Evolutionary conservation across 2,888 invertebrate species (phyloP), one percentile per base, ranked within the genome.

Genomic region (Ochropacha duplaris): DNA sequence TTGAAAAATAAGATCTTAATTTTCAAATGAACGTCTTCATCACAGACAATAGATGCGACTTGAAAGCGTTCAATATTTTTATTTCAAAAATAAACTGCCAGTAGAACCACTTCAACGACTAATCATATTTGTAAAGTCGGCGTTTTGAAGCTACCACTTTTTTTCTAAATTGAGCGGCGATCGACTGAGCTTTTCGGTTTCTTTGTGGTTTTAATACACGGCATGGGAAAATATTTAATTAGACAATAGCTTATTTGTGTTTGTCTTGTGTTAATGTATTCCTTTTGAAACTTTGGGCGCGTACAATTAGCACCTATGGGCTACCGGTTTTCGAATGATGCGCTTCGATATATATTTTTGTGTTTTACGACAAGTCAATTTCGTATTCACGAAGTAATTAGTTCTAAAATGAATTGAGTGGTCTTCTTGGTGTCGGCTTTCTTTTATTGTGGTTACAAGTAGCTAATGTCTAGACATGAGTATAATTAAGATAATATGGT

Each of bases 151-250:
- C 57, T 61, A 60, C 51, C 55, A 60, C 57, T 59, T 71, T 70
- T n/a, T 73, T 79, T 73, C 79, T 71, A 73, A 76, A 81, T 80
- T 74, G 78, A 78, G 81, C 84, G 81, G 81, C 78, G 67, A 77
- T 71, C 63, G 73, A 66, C 72, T 71, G 68, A 73, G 71, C 55
- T 57, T 63, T 79, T 79, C 88, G 86, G 87, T 78, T 66, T 83
- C 87, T 90, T 90, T 90, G 87, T 84, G 76, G 71, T 72, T 77
- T 78, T 80, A 80, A 78, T 76, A 83, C 79, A 84, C 76, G 70
- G 81, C 84, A 89, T 92, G 92, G 90, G 92, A 92, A 92, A 91
- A 90, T 86, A 90, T 92, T 90, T 92, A 92, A 92, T 92, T 92
- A 92, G 87, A 90, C 88, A 90, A 91, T 89, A 90, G 90, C 82